A percentile compares a stretch with the other conserved stretches of the same genome.
Conservation (phyloP, 2,113 vertebrate genomes). For the Chionomys nivalis region DNA sequence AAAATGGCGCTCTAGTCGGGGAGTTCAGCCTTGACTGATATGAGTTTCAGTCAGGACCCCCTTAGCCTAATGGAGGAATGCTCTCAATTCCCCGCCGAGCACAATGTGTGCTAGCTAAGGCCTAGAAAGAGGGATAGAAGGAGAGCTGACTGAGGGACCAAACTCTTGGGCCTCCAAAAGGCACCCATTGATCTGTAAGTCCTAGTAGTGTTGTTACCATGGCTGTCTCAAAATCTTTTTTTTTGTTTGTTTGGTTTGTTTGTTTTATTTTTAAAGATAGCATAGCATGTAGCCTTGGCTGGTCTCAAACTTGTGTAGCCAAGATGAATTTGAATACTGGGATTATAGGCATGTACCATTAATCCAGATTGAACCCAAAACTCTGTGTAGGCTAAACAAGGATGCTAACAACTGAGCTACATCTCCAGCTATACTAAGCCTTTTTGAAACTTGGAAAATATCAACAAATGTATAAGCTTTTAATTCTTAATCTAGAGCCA, state of each 20-base stretch:
- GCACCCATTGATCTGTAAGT: background rate
- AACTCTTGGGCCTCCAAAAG: background rate
- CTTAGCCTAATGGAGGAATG: background rate
- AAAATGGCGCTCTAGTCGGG: background rate
- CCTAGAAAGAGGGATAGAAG: background rate
- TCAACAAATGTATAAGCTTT: background rate
- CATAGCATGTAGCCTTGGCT: background rate
- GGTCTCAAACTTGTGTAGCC: background rate
- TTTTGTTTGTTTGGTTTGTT: too few relatives aligned
- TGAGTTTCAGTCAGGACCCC: background rate
- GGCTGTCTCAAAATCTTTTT: background rate
- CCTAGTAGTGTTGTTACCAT: background rate
- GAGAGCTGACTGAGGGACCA: background rate
- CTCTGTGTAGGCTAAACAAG: background rate
- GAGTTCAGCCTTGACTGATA: background rate
- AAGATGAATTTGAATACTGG: background rate
- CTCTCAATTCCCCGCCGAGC: background rate
- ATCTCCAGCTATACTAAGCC: background rate
- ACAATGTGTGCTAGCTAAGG: background rate
- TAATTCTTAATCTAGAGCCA: background rate
- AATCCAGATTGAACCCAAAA: background rate
- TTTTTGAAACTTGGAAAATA: background rate
- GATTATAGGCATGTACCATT: background rate
- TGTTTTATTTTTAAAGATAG: background rate
- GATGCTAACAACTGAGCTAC: background rate